A percentile compares a stretch with the other conserved stretches of the same genome.
phyloP scores from a whole-genome alignment of 2,888 invertebrate species.

The Lasioglossum pauxillum region DNA sequence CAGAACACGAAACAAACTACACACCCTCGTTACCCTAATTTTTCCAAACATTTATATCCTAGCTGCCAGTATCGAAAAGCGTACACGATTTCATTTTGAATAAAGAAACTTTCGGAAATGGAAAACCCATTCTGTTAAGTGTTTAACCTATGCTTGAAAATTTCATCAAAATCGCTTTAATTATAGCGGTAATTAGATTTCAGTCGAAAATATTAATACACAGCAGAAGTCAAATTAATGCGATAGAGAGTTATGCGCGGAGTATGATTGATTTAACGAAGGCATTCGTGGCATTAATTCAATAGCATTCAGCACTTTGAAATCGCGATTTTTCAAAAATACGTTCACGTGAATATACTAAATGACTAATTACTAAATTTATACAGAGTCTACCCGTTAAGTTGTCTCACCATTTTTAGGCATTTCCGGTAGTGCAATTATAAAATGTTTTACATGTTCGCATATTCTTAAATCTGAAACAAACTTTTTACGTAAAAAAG shows the following conservation, averaged over 20 bases:
- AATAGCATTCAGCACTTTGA: background rate
- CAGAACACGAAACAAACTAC: too few species aligned
- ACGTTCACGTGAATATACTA: background rate
- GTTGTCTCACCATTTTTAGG: too few species aligned
- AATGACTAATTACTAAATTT: background rate
- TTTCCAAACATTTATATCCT: background rate
- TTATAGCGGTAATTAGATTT: background rate
- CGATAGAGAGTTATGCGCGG: background rate
- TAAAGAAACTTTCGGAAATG: background rate
- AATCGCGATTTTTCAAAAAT: background rate
- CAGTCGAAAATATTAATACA: background rate
- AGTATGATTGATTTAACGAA: background rate
- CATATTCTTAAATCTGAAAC: too few species aligned
- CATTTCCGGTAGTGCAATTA: too few species aligned
- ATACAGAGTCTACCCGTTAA: background rate
- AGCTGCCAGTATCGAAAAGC: background rate
- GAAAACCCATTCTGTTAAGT: background rate
- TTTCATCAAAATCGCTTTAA: background rate
- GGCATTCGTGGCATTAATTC: background rate
- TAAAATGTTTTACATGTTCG: too few species aligned
- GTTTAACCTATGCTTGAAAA: background rate
- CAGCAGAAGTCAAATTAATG: background rate
- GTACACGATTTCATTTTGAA: background rate
- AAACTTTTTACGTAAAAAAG: too few species aligned
- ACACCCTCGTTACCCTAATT: background rate